Base-by-base conservation (phyloP, 2,113 vertebrate species). In the Hydropotes inermis region DNA sequence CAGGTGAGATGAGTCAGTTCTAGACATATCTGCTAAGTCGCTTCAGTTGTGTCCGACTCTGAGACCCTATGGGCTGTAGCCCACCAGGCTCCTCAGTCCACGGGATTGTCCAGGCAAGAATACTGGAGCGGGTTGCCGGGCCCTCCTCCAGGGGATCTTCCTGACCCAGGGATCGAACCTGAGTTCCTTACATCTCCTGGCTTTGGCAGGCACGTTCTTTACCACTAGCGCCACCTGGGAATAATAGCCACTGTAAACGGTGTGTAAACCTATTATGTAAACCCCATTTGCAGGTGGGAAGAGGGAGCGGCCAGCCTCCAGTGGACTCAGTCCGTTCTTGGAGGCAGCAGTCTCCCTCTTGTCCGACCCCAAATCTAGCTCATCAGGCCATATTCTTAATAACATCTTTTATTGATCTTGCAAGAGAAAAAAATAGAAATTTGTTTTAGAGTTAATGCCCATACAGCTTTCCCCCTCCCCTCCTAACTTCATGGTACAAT, bases 371-470 rank as follows among this genome's bases (percentile, higher is more conserved):
- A 74, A 76, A 58, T 28, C 57, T 64, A 76, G 93, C 1, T 12
- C 3, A 6, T 57, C 30, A n/a, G 52, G 87, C 52, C 43, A 16
- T 45, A 91, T 60, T 94, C 89, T 96, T 97, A 98, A 57, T 86
- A 95, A 95, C 60, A 94, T 89, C 78, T 98, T 98, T 96, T 97
- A 98, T 96, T 98, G 95, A 97, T 96, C 87, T 97, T 96, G 83
- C 81, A 84, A 97, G 83, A 98, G 89, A 92, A 97, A 94, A 97
- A 98, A 98, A 97, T 97, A 97, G 86, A 97, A 85, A 97, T 54
- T 93, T 93, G 5, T 96, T 98, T 98, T 61, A 81, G 81, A 94
- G 70, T 98, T 88, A 94, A 87, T 78, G 93, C 39, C 89, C 81
- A 6, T 64, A 21, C 52, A 79, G 93, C 57, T n/a, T 64, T 19